A percentile compares a stretch with the other conserved stretches of the same genome.
These are phyloP conservation scores for Epiblema foenella DNA, from an alignment of 2,888 invertebrate genomes.

Conservation along the genomic window DNA sequence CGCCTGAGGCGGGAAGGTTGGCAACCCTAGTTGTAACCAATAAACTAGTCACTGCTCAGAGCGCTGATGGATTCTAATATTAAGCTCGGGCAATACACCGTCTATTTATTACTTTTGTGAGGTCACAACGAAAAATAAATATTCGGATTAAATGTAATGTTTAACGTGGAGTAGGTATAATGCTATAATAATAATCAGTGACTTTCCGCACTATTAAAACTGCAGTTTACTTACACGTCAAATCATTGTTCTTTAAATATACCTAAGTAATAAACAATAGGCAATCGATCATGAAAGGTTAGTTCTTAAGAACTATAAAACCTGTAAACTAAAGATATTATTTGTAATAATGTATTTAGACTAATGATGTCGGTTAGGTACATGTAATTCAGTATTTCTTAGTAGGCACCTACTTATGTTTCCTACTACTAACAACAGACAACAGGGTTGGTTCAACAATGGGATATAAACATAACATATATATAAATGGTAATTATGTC, in stretches of 20 bases:
- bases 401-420: not conserved
- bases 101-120: not conserved
- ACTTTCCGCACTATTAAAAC: constrained; percentile 37
- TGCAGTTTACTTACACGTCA: constrained; percentile 29
- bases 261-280: not conserved
- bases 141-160: not conserved
- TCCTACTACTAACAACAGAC: not conserved
- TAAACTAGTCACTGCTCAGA: not conserved
- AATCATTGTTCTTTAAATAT: not conserved
- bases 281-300: not conserved
- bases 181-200: not conserved
- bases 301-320: not conserved
- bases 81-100: not conserved
- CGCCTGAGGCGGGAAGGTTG: too few relatives aligned
- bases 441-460: not conserved
- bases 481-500: not conserved
- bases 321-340: not conserved
- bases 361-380: not conserved
- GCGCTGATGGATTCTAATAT: not conserved
- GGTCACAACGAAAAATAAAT: not conserved
- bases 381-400: constrained; percentile 1
- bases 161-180: not conserved
- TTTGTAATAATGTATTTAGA: not conserved
- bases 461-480: too few relatives aligned
- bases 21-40: too few relatives aligned